Evolutionary conservation across 1,140 invertebrate genomes (phyloP), one percentile per base, ranked within the genome.

Genomic region (Scaptomyza montana): DNA sequence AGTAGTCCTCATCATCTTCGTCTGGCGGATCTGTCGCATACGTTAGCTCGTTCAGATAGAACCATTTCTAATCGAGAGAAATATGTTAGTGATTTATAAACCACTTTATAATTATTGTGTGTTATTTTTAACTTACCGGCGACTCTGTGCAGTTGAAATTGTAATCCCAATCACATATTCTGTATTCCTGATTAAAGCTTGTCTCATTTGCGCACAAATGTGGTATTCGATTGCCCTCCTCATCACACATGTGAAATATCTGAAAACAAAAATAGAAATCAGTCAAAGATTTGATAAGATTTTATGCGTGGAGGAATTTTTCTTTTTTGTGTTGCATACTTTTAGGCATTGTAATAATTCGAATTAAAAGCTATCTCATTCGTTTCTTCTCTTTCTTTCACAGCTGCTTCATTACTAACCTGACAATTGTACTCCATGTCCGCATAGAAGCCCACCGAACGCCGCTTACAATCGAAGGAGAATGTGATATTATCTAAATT

Each of bases 161-260:
- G 78, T 94, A 93, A 47, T 93, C 92, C 94, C 94, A 94, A 90
- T 94, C 94, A 85, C 94, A 94, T 72, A 94, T 93, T 73, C 94
- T 91, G 91, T 92, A 94, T 78, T 94, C 92, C 82, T 94, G 94
- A 91, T 94, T 94, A 91, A 94, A 94, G 51, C 92, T 93, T 8
- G 94, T 94, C 61, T 94, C 93, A 68, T 94, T 94, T 64, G 93
- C 94, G 89, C 94, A 94, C 63, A 94, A 92, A 84, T 94, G 93
- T 8, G 94, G 94, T 67, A 94, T 94, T 56, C 94, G 91, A 60
- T 94, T 91, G 28, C 94, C 94, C 64, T 94, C 94, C 71, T 94
- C 94, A 74, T 94, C 94, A 77, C 94, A 95, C 93, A 95, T 94
- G 80, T 95, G 94, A 79, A 95, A 95, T 55, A 95, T 93, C 92